Evolutionary conservation across 2,113 vertebrate genomes (phyloP).

Genomic region (Equus quagga): DNA sequence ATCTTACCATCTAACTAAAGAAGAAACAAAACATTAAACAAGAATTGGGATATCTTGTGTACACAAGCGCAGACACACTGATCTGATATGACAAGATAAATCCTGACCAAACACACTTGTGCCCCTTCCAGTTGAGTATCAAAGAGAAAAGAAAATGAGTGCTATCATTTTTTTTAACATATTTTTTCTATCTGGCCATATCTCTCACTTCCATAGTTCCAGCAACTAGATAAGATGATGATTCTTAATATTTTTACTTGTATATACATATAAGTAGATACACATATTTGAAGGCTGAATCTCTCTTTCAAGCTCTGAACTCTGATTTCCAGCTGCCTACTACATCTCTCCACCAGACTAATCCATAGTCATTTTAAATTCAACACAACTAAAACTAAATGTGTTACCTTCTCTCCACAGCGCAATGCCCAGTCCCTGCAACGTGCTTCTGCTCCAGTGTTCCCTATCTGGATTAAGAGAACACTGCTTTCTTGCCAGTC

Average conservation of each 20-base stretch:
- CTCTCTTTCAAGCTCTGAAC: neutral
- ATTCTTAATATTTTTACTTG: neutral
- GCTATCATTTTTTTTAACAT: neutral
- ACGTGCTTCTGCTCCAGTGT: neutral
- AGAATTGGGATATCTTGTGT: neutral
- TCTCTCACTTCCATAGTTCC: too few species aligned
- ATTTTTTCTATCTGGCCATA: neutral
- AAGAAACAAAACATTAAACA: neutral
- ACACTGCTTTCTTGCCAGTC: neutral
- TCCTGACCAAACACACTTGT: neutral
- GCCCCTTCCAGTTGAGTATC: neutral
- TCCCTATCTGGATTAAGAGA: neutral
- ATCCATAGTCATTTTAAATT: neutral
- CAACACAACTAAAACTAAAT: neutral
- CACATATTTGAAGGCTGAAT: neutral
- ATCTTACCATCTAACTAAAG: neutral
- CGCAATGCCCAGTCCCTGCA: rapidly evolving
- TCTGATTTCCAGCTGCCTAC: neutral
- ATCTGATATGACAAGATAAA: neutral
- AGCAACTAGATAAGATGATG: neutral
- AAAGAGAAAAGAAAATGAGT: neutral
- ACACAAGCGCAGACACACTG: too few species aligned
- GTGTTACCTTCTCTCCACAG: rapidly evolving
- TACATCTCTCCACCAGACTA: neutral
- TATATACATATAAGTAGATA: neutral